Evolutionary conservation across 2,888 invertebrate genomes (phyloP).

Genomic region (Ptilodon capucinus): DNA sequence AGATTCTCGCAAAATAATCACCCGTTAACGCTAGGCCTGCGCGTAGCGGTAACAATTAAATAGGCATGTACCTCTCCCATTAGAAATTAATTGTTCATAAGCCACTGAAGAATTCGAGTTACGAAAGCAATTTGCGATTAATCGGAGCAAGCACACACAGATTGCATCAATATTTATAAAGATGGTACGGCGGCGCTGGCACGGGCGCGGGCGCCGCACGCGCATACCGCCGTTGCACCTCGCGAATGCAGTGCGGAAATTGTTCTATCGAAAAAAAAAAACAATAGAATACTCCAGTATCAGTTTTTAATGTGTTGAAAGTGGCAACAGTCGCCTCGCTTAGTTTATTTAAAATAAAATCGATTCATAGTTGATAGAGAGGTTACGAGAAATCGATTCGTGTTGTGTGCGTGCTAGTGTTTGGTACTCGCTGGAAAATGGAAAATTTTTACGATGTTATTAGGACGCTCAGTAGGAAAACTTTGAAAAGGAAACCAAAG

Average conservation of each 20-base stretch:
- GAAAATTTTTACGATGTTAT: slow-evolving; percentile 74
- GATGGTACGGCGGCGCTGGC: slow-evolving; percentile 44
- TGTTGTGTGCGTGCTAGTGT: slow-evolving; percentile 29
- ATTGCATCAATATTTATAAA: slow-evolving; percentile 79
- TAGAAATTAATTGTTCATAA: slow-evolving; percentile 23
- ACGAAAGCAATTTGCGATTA: slow-evolving; percentile 64
- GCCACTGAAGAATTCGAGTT: slow-evolving; percentile 48
- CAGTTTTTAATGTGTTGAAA: slow-evolving; percentile 30
- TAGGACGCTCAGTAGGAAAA: slow-evolving; percentile 72
- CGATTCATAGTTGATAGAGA: slow-evolving; percentile 14
- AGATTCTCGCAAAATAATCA: no score
- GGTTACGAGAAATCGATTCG: slow-evolving; percentile 16
- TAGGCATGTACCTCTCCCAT: no score
- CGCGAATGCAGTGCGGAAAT: slow-evolving; percentile 67
- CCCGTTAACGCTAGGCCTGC: no score
- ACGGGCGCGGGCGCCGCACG: slow-evolving; percentile 43
- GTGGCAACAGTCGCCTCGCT: slow-evolving; percentile 26
- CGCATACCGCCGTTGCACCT: slow-evolving; percentile 65
- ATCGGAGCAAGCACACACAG: slow-evolving; percentile 71
- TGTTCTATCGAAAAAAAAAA: slow-evolving; percentile 33
- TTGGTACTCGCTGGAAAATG: slow-evolving; percentile 42
- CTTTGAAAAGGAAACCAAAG: slow-evolving; percentile 71
- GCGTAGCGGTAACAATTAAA: not conserved
- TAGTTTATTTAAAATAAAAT: slow-evolving; percentile 23
- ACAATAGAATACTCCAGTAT: slow-evolving; percentile 28